Evolutionary conservation across 2,888 invertebrate species (phyloP).

Genomic region (Antheraea yamamai): DNA sequence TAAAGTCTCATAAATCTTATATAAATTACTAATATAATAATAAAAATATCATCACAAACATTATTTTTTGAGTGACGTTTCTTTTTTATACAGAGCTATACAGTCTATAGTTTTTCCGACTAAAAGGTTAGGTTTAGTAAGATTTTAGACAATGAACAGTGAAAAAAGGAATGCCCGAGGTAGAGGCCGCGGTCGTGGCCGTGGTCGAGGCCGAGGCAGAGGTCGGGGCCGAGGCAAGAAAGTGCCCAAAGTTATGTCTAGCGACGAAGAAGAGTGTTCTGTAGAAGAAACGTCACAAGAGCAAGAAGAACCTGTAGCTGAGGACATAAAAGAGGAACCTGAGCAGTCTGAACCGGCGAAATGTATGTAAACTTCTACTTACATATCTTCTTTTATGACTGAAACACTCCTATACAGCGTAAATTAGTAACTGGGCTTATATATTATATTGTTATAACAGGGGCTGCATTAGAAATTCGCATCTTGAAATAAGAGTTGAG

Average conservation of each 20-base stretch:
- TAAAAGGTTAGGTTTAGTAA: constrained; percentile 3
- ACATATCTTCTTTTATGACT: background rate
- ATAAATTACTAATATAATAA: background rate
- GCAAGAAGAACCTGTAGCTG: constrained; percentile 69
- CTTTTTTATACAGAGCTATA: background rate
- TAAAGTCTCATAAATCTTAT: background rate
- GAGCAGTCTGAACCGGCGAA: constrained; percentile 78
- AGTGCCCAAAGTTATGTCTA: constrained; percentile 86
- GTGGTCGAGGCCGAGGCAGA: constrained; percentile 88
- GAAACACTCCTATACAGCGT: background rate
- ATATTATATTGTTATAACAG: no score
- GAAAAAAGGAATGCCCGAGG: constrained; percentile 86
- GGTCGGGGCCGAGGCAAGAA: constrained; percentile 88
- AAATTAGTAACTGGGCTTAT: no score
- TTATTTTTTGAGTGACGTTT: background rate
- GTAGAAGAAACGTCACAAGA: constrained; percentile 79
- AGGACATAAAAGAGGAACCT: constrained; percentile 72
- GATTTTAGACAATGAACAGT: constrained; percentile 59
- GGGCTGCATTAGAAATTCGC: no score
- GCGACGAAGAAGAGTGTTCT: constrained; percentile 81
- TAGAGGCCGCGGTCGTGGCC: constrained; percentile 89
- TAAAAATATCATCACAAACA: background rate
- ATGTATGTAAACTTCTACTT: constrained; percentile 52
- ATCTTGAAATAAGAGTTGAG: no score
- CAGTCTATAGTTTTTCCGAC: background rate